Percentiles rank a stretch among this genome's conserved stretches.
Evolutionary conservation across 2,797 vertebrate genomes (phyloP).

Genomic region (Ataeniobius toweri): DNA sequence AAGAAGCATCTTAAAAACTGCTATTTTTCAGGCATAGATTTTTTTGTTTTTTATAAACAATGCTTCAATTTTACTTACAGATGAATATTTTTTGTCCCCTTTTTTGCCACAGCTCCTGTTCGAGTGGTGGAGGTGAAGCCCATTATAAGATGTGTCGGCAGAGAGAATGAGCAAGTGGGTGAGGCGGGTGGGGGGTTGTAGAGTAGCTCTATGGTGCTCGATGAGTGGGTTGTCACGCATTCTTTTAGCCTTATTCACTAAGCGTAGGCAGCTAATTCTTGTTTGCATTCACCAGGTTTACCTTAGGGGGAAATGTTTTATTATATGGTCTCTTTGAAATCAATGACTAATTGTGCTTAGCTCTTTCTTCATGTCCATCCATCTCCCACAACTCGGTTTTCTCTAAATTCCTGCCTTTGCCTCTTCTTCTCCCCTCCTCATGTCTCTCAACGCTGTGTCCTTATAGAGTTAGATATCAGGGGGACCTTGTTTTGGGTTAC

Average conservation of each 20-base stretch:
- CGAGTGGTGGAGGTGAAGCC: conserved; percentile 75
- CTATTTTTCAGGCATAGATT: conserved; percentile 52
- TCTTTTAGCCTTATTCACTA: conserved; percentile 84
- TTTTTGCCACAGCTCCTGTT: conserved; percentile 34
- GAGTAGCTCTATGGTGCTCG: conserved; percentile 66
- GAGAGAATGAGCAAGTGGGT: conserved; percentile 53
- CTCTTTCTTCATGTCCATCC: conserved; percentile 41
- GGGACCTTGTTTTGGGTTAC: background rate
- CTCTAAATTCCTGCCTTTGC: conserved; percentile 7
- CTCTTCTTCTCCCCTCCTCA: background rate
- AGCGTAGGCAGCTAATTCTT: conserved; percentile 82
- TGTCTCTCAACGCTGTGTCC: conserved; percentile 22
- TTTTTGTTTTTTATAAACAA: conserved; percentile 68
- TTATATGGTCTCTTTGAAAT: conserved; percentile 84
- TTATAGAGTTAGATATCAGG: conserved; percentile 18
- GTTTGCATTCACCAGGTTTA: conserved; percentile 85
- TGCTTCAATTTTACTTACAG: conserved; percentile 70
- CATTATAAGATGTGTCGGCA: conserved; percentile 74
- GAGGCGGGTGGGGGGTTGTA: conserved; percentile 15
- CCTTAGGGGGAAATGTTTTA: conserved; percentile 84
- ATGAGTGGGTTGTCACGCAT: conserved; percentile 80
- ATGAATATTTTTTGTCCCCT: conserved; percentile 45
- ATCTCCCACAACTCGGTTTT: conserved; percentile 36
- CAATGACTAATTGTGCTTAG: conserved; percentile 81
- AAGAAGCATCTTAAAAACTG: conserved; percentile 48